Evolutionary conservation across 2,888 invertebrate species (phyloP).

Genomic region (Caenorhabditis sp.): DNA sequence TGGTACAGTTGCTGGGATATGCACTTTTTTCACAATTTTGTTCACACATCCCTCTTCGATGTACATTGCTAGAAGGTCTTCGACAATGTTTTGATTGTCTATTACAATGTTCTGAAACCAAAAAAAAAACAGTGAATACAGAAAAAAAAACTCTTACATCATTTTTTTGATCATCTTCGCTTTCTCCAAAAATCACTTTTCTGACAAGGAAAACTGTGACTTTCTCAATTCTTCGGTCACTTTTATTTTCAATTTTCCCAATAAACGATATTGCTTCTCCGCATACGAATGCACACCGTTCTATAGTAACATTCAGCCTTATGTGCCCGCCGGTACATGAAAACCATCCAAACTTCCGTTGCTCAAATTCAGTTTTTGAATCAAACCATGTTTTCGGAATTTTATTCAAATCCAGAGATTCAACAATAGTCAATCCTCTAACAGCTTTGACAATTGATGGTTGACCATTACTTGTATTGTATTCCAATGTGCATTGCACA

Average conservation of each 20-base stretch:
- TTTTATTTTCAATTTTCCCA: constrained; percentile 63
- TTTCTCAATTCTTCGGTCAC: constrained; percentile 60
- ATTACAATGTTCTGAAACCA: constrained; percentile 25
- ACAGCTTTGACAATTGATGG: constrained; percentile 50
- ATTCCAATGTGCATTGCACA: constrained; percentile 37
- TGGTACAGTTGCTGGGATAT: constrained; percentile 50
- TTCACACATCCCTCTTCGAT: constrained; percentile 59
- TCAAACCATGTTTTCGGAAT: constrained; percentile 51
- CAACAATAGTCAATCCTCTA: constrained; percentile 56
- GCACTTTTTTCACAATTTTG: constrained; percentile 62
- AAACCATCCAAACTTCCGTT: constrained; percentile 61
- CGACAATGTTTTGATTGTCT: constrained; percentile 56
- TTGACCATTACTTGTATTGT: constrained; percentile 34
- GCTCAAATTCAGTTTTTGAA: constrained; percentile 38
- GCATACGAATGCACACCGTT: constrained; percentile 60
- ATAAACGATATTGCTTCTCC: constrained; percentile 56
- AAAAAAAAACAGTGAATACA: constrained; percentile 3
- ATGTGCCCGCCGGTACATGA: constrained; percentile 64
- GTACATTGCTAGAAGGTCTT: constrained; percentile 63
- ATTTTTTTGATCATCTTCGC: constrained; percentile 32
- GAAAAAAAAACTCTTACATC: constrained; percentile 12
- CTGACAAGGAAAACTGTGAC: constrained; percentile 52
- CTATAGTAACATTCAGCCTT: constrained; percentile 48
- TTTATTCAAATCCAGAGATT: constrained; percentile 52
- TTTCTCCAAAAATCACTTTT: constrained; percentile 36